Conservation (phyloP, 30 jellyfish, hydroid and myxozoan species). For the Hydra vulgaris region DNA sequence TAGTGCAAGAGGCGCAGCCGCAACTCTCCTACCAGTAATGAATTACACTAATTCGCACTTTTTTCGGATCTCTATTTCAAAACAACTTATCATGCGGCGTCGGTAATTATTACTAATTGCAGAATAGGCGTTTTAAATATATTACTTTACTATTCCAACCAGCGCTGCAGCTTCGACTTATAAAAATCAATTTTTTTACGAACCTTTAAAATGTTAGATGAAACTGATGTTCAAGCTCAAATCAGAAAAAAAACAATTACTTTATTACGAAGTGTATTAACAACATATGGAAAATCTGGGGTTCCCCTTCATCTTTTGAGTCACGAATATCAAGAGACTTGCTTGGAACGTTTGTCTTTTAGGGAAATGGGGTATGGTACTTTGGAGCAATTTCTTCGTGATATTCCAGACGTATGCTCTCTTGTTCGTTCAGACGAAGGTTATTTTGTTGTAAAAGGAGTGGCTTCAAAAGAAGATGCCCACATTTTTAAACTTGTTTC, state of each 20-base stretch:
- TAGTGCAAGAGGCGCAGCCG: too few species aligned
- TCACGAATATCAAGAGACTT: slow-evolving; percentile 43
- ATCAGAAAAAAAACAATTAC: slow-evolving; percentile 30
- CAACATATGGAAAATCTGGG: slow-evolving; percentile 52
- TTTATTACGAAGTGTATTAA: slow-evolving; percentile 40
- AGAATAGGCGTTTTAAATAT: too few species aligned
- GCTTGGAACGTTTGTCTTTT: not conserved
- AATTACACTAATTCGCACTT: too few species aligned
- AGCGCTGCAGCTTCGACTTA: too few species aligned
- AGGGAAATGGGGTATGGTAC: slow-evolving; percentile 27
- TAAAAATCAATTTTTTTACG: too few species aligned
- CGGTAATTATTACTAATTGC: too few species aligned
- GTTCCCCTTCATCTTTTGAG: slow-evolving; percentile 50
- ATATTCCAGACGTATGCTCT: slow-evolving; percentile 22
- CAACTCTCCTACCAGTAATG: too few species aligned
- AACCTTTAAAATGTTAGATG: too few species aligned
- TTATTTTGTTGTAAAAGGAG: slow-evolving; percentile 42
- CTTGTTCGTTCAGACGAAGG: slow-evolving; percentile 29
- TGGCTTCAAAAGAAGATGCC: slow-evolving; percentile 37
- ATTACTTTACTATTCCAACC: too few species aligned
- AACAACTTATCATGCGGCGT: too few species aligned
- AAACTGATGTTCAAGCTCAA: slow-evolving; percentile 22
- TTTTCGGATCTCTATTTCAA: too few species aligned
- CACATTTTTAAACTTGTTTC: slow-evolving; percentile 54
- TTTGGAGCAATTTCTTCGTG: slow-evolving; percentile 21